Evolutionary conservation across 2,888 invertebrate genomes (phyloP).

Genomic region (Drosophila melanosoma): DNA sequence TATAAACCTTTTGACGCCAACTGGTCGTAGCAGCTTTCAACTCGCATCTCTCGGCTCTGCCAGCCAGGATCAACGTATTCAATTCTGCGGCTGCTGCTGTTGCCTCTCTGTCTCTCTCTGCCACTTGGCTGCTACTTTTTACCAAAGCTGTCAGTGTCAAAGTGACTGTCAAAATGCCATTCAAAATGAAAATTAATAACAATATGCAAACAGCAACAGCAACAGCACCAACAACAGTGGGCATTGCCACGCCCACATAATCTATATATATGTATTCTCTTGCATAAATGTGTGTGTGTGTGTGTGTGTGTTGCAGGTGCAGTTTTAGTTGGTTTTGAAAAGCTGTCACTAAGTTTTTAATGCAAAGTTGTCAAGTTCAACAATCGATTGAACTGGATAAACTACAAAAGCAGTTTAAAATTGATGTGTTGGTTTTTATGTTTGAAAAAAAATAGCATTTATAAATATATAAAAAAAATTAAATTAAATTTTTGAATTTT

Average conservation of each 20-base stretch:
- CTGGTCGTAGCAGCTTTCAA: constrained; percentile 48
- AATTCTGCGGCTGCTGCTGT: neutral
- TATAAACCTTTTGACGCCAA: constrained; percentile 69
- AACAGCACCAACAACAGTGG: constrained; percentile 22
- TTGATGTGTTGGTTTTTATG: constrained; percentile 28
- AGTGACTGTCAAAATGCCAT: constrained; percentile 82
- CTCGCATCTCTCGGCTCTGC: constrained; percentile 32
- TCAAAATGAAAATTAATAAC: constrained; percentile 82
- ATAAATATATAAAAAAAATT: neutral
- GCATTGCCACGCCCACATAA: constrained; percentile 36
- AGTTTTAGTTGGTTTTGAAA: constrained; percentile 44
- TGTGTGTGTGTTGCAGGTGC: constrained; percentile 42
- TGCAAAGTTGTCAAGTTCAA: constrained; percentile 55
- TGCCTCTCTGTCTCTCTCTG: constrained; percentile 10
- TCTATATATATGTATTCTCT: constrained; percentile 7
- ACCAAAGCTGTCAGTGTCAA: constrained; percentile 80
- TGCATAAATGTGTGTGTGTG: constrained; percentile 11
- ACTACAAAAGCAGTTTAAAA: constrained; percentile 22
- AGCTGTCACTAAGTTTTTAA: constrained; percentile 44
- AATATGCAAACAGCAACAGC: constrained; percentile 66
- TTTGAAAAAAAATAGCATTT: constrained; percentile 7
- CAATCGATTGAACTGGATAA: constrained; percentile 40
- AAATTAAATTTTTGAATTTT: neutral
- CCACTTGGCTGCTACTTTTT: constrained; percentile 58
- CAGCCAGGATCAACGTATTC: constrained; percentile 38